A percentile compares a stretch with the other conserved stretches of the same genome.
Conservation (phyloP, 2,113 vertebrate genomes). For the Oryzias melastigma region DNA sequence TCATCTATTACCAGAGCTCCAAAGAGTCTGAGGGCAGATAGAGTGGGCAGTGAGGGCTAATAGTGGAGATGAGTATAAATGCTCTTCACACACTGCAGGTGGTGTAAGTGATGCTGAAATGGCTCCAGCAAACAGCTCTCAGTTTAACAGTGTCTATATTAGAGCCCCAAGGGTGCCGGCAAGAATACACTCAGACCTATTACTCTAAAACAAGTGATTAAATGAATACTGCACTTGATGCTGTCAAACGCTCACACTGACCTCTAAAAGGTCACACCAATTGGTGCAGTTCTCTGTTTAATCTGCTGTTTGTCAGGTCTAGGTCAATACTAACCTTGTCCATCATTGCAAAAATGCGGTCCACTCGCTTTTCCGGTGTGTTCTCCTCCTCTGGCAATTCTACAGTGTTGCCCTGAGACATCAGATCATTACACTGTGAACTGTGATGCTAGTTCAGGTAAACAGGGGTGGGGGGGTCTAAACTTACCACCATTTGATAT, state of each 20-base stretch:
- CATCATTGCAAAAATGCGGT: slow-evolving; percentile 99
- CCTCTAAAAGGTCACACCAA: not conserved
- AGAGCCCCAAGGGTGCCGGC: slow-evolving; percentile 30
- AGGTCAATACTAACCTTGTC: slow-evolving; percentile 84
- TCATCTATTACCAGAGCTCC: slow-evolving; percentile 57
- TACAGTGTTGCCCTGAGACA: slow-evolving; percentile 91
- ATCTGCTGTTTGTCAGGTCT: not conserved
- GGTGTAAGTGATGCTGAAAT: slow-evolving; percentile 51
- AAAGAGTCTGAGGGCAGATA: slow-evolving; percentile 28
- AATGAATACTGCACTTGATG: not conserved
- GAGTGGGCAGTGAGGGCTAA: slow-evolving; percentile 16
- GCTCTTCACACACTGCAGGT: slow-evolving; percentile 58
- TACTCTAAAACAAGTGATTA: slow-evolving; percentile 14
- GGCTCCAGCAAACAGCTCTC: slow-evolving; percentile 40
- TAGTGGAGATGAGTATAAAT: slow-evolving; percentile 27
- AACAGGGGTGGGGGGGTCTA: not conserved
- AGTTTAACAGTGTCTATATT: slow-evolving; percentile 32
- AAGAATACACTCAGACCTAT: slow-evolving; percentile 17
- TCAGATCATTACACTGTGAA: slow-evolving; percentile 8
- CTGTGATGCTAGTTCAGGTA: not conserved
- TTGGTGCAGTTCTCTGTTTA: not conserved
- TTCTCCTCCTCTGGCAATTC: slow-evolving; percentile 98
- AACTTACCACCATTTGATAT: slow-evolving; percentile 99
- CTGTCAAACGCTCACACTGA: not conserved
- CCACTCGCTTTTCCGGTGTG: slow-evolving; percentile 95